These are phyloP conservation scores for Drosophila sp. DNA, from an alignment of 1,140 invertebrate genomes.

Conservation along the genomic window DNA sequence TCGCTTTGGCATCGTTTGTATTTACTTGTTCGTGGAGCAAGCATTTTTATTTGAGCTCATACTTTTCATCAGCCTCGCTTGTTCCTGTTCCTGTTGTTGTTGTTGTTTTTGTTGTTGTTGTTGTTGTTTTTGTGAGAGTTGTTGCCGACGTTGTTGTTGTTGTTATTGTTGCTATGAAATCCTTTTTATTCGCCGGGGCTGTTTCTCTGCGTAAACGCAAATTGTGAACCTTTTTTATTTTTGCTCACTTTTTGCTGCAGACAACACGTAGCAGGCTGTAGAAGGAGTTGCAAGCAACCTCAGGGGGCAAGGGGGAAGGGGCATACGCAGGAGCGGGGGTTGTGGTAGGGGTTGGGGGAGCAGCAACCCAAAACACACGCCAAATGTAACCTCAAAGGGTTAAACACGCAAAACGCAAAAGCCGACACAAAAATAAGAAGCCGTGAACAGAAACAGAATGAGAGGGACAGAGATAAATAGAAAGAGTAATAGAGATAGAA, in stretches of 20 bases:
- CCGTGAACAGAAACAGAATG: slow-evolving; percentile 23
- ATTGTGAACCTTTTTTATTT: slow-evolving; percentile 71
- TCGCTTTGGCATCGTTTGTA: slow-evolving; percentile 13
- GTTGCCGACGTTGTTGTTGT: slow-evolving; percentile 28
- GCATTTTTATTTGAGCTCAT: slow-evolving; percentile 75
- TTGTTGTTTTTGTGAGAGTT: neutral
- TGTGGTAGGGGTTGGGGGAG: neutral
- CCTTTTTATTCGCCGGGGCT: slow-evolving; percentile 67
- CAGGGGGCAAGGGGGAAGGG: neutral
- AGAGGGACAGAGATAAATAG: neutral
- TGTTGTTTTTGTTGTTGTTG: slow-evolving; percentile 26
- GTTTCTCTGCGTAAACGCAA: slow-evolving; percentile 70
- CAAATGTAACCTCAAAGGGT: slow-evolving; percentile 83
- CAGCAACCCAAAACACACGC: slow-evolving; percentile 65
- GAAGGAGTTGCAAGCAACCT: slow-evolving; percentile 12
- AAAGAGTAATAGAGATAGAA: neutral
- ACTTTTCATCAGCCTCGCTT: slow-evolving; percentile 70
- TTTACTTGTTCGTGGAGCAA: slow-evolving; percentile 33
- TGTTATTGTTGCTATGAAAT: slow-evolving; percentile 63
- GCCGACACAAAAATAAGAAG: slow-evolving; percentile 65
- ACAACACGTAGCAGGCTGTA: slow-evolving; percentile 31
- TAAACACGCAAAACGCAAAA: slow-evolving; percentile 82
- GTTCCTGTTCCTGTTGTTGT: slow-evolving; percentile 35
- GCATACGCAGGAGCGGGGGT: neutral
- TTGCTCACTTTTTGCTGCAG: slow-evolving; percentile 60